Evolutionary conservation across 2,113 vertebrate genomes (phyloP).

Genomic region (Xiphias gladius): DNA sequence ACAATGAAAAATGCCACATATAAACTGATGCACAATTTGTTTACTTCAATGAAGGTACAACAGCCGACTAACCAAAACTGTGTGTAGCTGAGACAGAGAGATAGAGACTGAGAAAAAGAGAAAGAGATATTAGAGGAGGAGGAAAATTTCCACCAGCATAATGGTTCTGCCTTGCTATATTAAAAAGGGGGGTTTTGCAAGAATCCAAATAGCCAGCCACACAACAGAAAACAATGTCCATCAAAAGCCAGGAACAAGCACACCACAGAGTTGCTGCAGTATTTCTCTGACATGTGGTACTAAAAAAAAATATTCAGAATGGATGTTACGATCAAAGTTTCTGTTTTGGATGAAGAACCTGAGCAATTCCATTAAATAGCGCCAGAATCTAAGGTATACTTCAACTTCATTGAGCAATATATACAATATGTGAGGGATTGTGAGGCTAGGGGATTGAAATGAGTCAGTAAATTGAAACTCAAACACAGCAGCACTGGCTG

Average conservation of each 20-base stretch:
- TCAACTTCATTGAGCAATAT: slow-evolving; percentile 66
- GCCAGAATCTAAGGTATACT: slow-evolving; percentile 45
- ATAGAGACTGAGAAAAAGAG: background rate
- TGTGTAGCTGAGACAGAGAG: background rate
- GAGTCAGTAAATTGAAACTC: slow-evolving; percentile 73
- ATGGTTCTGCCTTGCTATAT: slow-evolving; percentile 31
- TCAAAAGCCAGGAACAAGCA: slow-evolving; percentile 52
- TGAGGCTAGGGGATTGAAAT: slow-evolving; percentile 47
- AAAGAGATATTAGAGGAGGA: slow-evolving; percentile 6
- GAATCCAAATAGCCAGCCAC: slow-evolving; percentile 47
- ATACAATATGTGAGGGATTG: slow-evolving; percentile 58
- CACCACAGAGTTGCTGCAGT: slow-evolving; percentile 15
- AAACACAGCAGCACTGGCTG: slow-evolving; percentile 56
- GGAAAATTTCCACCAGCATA: slow-evolving; percentile 11
- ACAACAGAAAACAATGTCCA: slow-evolving; percentile 62
- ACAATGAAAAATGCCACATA: background rate
- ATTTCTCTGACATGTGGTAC: slow-evolving; percentile 49
- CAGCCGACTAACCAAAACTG: slow-evolving; percentile 13
- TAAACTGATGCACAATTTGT: background rate
- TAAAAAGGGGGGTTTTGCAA: slow-evolving; percentile 40
- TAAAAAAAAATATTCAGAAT: slow-evolving; percentile 57
- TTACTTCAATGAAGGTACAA: slow-evolving; percentile 8
- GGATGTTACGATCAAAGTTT: slow-evolving; percentile 53
- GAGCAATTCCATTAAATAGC: slow-evolving; percentile 49
- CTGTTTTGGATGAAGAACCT: slow-evolving; percentile 62